Conservation (phyloP, 2,113 vertebrate genomes). For the Albula glossodonta region DNA sequence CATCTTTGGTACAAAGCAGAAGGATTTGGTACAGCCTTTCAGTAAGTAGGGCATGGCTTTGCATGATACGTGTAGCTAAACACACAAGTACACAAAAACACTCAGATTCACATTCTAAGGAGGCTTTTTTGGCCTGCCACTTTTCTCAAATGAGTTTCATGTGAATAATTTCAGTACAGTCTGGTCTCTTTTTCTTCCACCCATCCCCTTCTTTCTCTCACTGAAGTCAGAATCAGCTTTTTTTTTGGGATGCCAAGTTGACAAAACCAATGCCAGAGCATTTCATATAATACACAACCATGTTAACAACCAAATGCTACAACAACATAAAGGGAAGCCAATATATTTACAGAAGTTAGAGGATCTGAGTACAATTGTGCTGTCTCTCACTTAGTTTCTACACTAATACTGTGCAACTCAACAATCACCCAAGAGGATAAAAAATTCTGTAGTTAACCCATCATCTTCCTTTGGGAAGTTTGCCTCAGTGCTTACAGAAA, state of each 20-base stretch:
- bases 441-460: neutral
- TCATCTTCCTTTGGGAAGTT: neutral
- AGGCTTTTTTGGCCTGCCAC: neutral
- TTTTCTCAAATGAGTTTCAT: neutral
- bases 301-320: too few species aligned
- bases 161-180: neutral
- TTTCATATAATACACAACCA: neutral
- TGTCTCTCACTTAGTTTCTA: neutral
- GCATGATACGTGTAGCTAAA: neutral
- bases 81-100: slow-evolving; percentile 27
- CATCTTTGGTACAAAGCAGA: slow-evolving; percentile 1
- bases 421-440: neutral
- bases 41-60: slow-evolving; percentile 17
- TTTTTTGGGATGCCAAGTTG: neutral
- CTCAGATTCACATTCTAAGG: slow-evolving; percentile 7
- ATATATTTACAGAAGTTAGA: too few species aligned
- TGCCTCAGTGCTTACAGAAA: neutral
- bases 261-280: neutral
- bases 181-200: neutral
- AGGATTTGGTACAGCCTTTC: slow-evolving; percentile 33
- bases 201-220: neutral
- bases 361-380: too few species aligned
- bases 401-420: neutral
- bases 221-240: neutral
- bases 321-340: too few species aligned